Conservation (phyloP, 35 echinoderm and acorn worm genomes). For the Apostichopus japonicus region DNA sequence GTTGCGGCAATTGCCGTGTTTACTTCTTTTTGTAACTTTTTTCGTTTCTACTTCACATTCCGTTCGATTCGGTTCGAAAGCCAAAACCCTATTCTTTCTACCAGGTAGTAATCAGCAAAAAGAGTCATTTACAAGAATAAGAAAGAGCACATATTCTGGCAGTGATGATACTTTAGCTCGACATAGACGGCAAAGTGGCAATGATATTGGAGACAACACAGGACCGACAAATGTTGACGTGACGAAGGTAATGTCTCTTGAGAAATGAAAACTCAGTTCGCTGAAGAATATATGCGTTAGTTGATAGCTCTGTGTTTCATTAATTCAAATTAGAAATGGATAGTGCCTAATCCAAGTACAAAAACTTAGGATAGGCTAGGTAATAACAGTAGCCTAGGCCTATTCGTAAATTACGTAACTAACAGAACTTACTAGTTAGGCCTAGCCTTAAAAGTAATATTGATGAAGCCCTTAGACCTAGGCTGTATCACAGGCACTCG, state of each 20-base stretch:
- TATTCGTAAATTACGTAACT: too few species aligned
- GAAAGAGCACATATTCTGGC: not conserved
- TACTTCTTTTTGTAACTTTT: conserved; percentile 32
- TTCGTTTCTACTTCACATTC: conserved; percentile 45
- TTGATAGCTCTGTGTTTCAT: too few species aligned
- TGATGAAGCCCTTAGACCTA: too few species aligned
- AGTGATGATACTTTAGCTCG: not conserved
- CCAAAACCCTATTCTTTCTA: conserved; percentile 49
- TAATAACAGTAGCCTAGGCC: too few species aligned
- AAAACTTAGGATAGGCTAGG: too few species aligned
- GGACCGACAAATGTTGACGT: conserved; percentile 11
- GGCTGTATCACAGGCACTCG: too few species aligned
- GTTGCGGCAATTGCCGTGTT: conserved; percentile 20
- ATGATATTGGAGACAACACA: conserved; percentile 1
- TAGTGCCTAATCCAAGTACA: too few species aligned
- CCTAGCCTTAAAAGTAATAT: too few species aligned
- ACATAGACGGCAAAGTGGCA: conserved; percentile 33
- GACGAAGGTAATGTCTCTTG: conserved; percentile 6
- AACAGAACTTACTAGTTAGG: too few species aligned
- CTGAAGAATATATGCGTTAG: too few species aligned
- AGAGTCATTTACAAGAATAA: conserved; percentile 24
- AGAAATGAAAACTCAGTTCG: too few species aligned
- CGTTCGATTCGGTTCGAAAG: conserved; percentile 38
- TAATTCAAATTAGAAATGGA: too few species aligned
- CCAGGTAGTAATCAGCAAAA: conserved; percentile 21